Base-by-base conservation (phyloP, 2,797 vertebrate genomes). In the Sparus aurata region DNA sequence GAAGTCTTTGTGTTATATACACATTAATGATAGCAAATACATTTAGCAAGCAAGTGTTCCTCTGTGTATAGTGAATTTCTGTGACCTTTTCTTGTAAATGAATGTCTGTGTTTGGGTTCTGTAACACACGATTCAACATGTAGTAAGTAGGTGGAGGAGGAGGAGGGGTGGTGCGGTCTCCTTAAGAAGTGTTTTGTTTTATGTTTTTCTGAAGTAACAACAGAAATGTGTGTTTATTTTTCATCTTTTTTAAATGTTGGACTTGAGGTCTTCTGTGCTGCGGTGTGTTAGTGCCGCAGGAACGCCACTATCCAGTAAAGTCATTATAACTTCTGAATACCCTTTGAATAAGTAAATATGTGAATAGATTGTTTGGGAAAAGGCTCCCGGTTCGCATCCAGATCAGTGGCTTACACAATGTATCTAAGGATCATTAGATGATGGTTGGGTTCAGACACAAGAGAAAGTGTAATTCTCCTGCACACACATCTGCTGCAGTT, bases 1-100 rank as follows among this genome's bases (percentile, higher is more conserved):
- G 17, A 86, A 70, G 79, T 71, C 67, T 75, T 80, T 78, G 63
- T 71, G 22, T 20, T 54, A 63, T 66, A 27, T 58, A 67, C 34
- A 66, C 67, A 87, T 72, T 12, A 80, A 86, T 74, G 20, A 69
- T 55, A 57, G 63, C 18, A 85, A 83, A 79, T 50, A 25, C 52
- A 73, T 72, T 65, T 62, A 22, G 23, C 63, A 1, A 64, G 34
- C 23, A 61, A 45, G 15, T 12, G 7, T 63, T 50, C 71, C 23
- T 78, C 34, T 43, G 7, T 69, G 69, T 65, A 30, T 47, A 59
- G 55, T 18, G n/a, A 47, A 4, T 41, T 27, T n/a, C 9, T 38
- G 20, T 23, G 38, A 69, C 12, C 54, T 64, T 34, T 50, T 66
- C 66, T 38, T 49, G 46, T 25, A 27, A 55, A 74, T 60, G 1